These are phyloP conservation scores for Sminthopsis crassicaudata DNA, from an alignment of 2,113 vertebrate genomes.

Conservation along the genomic window DNA sequence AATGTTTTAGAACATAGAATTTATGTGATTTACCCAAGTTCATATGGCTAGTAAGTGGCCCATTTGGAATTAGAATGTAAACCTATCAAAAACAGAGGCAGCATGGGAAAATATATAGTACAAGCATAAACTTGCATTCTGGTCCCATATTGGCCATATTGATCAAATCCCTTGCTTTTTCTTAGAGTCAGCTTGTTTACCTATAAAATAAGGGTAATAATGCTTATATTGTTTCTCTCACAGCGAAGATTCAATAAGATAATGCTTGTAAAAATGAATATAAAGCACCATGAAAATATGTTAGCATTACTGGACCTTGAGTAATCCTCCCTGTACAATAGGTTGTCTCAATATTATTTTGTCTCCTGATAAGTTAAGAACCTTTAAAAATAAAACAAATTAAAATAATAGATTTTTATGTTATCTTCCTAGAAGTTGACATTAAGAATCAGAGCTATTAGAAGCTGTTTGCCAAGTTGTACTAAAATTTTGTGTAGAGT, in stretches of 20 bases:
- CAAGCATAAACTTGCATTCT: neutral
- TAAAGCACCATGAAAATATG: too few relatives aligned
- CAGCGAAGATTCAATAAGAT: neutral
- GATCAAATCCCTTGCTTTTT: neutral
- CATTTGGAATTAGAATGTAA: neutral
- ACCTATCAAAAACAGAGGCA: neutral
- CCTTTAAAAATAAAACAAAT: too few relatives aligned
- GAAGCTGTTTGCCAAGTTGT: too few relatives aligned
- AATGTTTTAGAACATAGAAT: neutral
- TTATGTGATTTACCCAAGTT: neutral
- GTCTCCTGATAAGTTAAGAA: too few relatives aligned
- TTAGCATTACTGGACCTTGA: too few relatives aligned
- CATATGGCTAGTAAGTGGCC: neutral
- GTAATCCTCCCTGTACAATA: too few relatives aligned
- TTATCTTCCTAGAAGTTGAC: too few relatives aligned
- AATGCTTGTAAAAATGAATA: neutral
- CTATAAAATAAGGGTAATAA: neutral
- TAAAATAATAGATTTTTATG: too few relatives aligned
- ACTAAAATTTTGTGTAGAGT: too few relatives aligned
- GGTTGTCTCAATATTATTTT: too few relatives aligned
- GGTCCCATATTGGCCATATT: neutral
- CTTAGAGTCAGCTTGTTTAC: neutral
- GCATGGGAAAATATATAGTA: neutral
- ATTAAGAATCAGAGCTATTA: too few relatives aligned
- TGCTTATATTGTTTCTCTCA: neutral